These are phyloP conservation scores for Toxotes chatareus DNA, from an alignment of 2,113 vertebrate species.

Conservation along the genomic window DNA sequence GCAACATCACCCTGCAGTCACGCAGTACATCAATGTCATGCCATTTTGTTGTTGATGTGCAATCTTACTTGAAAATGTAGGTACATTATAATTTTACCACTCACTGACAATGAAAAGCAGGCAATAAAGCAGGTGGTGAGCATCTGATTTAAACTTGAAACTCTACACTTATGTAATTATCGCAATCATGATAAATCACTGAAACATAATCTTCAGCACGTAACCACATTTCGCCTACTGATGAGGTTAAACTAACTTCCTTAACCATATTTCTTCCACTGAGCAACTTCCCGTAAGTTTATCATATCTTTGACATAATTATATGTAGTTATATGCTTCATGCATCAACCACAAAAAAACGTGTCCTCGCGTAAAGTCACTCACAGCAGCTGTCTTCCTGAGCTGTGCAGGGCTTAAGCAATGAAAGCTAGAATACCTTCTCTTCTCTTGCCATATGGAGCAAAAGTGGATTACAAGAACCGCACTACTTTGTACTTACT, in stretches of 20 bases:
- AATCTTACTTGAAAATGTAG: not conserved
- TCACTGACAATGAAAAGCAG: not conserved
- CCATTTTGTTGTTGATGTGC: not conserved
- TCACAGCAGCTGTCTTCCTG: slow-evolving; percentile 15
- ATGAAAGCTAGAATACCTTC: slow-evolving; percentile 49
- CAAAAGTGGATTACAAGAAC: slow-evolving; percentile 68
- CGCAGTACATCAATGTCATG: not conserved
- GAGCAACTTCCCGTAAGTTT: not conserved
- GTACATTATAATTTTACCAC: not conserved
- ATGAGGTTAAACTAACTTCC: slow-evolving; percentile 22
- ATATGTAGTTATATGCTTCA: not conserved
- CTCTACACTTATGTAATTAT: not conserved
- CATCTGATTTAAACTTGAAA: slow-evolving; percentile 6
- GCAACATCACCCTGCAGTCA: not conserved
- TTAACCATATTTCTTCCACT: slow-evolving; percentile 13
- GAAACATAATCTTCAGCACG: slow-evolving; percentile 29
- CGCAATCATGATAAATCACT: slow-evolving; percentile 34
- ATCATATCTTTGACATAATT: not conserved
- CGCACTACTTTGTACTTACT: slow-evolving; percentile 24
- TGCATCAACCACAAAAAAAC: slow-evolving; percentile 15
- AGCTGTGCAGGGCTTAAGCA: slow-evolving; percentile 30
- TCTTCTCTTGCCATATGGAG: slow-evolving; percentile 68
- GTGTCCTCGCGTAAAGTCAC: not conserved
- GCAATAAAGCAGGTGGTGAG: not conserved
- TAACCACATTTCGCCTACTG: slow-evolving; percentile 12